Base-by-base conservation (phyloP, 2,888 invertebrate genomes). In the Halictus quadricinctus region DNA sequence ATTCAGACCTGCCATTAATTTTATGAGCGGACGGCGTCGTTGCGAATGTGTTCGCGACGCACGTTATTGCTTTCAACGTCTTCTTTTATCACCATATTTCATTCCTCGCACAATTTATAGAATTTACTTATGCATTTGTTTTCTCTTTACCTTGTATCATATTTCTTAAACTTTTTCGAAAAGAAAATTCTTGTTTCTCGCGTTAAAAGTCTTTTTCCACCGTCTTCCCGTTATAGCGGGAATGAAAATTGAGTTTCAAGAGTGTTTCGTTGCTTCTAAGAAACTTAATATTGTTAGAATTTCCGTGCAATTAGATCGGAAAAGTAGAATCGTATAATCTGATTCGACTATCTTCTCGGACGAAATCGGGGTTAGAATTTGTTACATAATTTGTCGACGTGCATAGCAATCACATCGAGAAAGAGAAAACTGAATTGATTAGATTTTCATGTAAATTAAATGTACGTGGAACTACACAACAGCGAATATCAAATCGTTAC, bases 371-470 rank as follows among this genome's bases (percentile, higher is more conserved):
- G n/a, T 64, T 64, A 13, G 25, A 64, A 25, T 64, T 25, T 15
- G 29, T 64, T 64, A 64, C 29, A 64, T 64, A 29, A 64, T 64
- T 64, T 64, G 29, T 29, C 29, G 29, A n/a, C 64, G 15, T 29
- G 29, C 64, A 29, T 29, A 29, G 29, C 64, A 64, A 15, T 64
- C 29, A 2, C 64, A 64, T 64, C 64, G 25, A 1, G 29, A 64
- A 64, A 64, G 64, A 64, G 64, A 64, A 64, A 21, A 69, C 13
- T 69, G 29, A 69, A 69, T 69, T 41, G 41, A 64, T 64, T 29
- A 29, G 64, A 64, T 64, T 64, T 64, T 29, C 15, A 64, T 29
- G 64, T 64, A 64, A 64, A 64, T 64, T 64, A 64, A 64, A 64
- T 64, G 29, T 29, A 64, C 29, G 64, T 64, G 64, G 29, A 29